A percentile compares a stretch with the other conserved stretches of the same genome.
Conservation (phyloP, 2,888 invertebrate genomes). For the Hemaris fuciformis region DNA sequence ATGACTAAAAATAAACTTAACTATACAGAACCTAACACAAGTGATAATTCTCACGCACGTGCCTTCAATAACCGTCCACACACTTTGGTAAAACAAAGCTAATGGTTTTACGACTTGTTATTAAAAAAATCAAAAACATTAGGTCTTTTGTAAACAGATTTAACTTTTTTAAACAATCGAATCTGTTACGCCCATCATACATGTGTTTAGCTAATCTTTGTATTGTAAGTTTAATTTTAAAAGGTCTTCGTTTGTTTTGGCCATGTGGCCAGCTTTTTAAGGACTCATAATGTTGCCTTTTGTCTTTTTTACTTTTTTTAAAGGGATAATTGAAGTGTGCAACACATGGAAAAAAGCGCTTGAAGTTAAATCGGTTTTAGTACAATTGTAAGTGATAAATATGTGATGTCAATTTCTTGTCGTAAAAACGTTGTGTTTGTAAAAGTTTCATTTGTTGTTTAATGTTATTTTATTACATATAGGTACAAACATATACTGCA, state of each 20-base stretch:
- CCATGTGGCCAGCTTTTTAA: not conserved
- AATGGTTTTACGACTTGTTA: not conserved
- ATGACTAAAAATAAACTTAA: not conserved
- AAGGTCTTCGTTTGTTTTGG: not conserved
- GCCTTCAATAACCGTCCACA: not conserved
- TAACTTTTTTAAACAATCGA: not conserved
- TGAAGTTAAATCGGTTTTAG: no score
- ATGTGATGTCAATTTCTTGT: no score
- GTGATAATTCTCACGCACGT: not conserved
- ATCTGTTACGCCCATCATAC: not conserved
- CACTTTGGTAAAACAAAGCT: not conserved
- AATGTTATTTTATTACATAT: no score
- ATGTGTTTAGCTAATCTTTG: not conserved
- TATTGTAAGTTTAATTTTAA: not conserved
- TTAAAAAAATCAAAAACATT: not conserved
- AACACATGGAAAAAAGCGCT: no score
- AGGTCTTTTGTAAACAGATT: not conserved
- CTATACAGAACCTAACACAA: not conserved
- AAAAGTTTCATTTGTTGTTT: no score
- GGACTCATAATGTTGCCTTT: not conserved
- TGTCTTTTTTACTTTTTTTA: not conserved
- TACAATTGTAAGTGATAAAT: no score
- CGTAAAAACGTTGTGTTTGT: no score
- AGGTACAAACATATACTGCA: no score
- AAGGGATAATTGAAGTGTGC: not conserved